phyloP scores from a whole-genome alignment of 2,888 invertebrate genomes.

The Sipha maydis region DNA sequence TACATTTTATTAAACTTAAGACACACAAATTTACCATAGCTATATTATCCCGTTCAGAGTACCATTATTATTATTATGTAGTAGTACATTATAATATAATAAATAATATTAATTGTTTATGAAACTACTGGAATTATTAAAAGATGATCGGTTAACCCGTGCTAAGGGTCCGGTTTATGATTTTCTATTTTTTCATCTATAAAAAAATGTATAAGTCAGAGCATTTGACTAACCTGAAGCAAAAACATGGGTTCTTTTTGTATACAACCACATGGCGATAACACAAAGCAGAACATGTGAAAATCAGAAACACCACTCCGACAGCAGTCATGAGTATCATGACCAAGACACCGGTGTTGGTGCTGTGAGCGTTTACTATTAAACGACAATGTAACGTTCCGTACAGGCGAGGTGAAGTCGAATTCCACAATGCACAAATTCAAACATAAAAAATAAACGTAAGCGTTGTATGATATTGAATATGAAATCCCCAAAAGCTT shows the following conservation, averaged over 20 bases:
- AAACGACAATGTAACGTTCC: slow-evolving; percentile 63
- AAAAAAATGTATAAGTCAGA: slow-evolving; percentile 26
- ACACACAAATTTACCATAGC: background rate
- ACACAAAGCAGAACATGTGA: slow-evolving; percentile 98
- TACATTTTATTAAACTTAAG: background rate
- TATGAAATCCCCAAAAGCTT: background rate
- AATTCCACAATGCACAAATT: slow-evolving; percentile 54
- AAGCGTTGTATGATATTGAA: slow-evolving; percentile 54
- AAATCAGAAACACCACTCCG: slow-evolving; percentile 98
- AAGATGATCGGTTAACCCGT: background rate
- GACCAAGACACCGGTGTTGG: slow-evolving; percentile 97
- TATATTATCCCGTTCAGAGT: background rate
- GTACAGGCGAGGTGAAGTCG: slow-evolving; percentile 57
- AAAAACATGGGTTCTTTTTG: slow-evolving; percentile 94
- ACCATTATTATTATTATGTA: too few relatives aligned
- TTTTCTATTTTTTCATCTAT: background rate
- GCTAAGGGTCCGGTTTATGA: background rate
- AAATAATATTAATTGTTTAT: background rate
- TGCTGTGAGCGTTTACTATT: slow-evolving; percentile 96
- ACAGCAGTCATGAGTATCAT: slow-evolving; percentile 98
- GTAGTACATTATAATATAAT: background rate
- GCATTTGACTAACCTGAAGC: slow-evolving; percentile 91
- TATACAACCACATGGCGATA: slow-evolving; percentile 99
- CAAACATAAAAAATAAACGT: slow-evolving; percentile 53
- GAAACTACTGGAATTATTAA: slow-evolving; percentile 19